phyloP scores from a whole-genome alignment of 2,113 vertebrate species.

The Bos javanicus region DNA sequence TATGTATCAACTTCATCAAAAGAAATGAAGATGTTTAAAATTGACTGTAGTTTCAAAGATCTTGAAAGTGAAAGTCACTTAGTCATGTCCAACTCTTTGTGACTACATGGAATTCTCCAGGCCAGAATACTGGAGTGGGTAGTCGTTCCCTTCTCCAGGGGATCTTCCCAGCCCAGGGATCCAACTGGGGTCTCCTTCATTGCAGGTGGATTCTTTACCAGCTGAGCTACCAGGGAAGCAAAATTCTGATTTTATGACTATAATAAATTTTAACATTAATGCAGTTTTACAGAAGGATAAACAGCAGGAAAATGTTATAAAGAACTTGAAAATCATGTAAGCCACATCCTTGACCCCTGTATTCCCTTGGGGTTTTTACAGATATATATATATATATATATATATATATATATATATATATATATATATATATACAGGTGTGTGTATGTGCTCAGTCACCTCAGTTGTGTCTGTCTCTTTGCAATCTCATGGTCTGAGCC shows the following conservation, averaged over 20 bases:
- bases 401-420: background rate
- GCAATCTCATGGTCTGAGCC: background rate
- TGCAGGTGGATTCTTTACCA: background rate
- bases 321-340: background rate
- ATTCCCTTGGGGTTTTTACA: background rate
- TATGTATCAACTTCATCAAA: background rate
- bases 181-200: background rate
- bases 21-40: background rate
- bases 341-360: accelerated
- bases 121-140: background rate
- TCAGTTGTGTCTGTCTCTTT: background rate
- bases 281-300: background rate
- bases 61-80: background rate
- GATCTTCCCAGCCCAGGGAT: background rate
- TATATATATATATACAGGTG: background rate
- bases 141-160: background rate
- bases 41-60: background rate
- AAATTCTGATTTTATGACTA: background rate
- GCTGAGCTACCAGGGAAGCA: background rate
- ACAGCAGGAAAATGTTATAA: background rate
- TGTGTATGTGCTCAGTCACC: background rate
- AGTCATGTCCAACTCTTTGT: background rate
- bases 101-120: background rate
- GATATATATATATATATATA: background rate
- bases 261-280: background rate